These are phyloP conservation scores for Hyperoodon ampullatus DNA, from an alignment of 2,113 vertebrate genomes.

Conservation along the genomic window DNA sequence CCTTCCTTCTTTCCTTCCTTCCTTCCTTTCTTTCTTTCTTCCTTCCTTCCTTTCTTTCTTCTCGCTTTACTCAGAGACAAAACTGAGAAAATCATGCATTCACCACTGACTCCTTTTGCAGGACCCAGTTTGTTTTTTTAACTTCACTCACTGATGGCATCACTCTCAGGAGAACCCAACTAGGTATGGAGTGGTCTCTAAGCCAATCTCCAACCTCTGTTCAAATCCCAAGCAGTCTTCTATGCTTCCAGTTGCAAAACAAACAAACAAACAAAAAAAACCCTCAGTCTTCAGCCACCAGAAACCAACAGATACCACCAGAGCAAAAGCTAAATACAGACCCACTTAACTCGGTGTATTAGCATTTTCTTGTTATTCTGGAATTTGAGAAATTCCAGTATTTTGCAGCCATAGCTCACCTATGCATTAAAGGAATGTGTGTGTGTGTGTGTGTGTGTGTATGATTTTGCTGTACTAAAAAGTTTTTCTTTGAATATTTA, in stretches of 20 bases:
- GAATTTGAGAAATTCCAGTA: neutral
- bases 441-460: neutral
- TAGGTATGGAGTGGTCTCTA: neutral
- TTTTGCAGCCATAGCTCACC: neutral
- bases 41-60: neutral
- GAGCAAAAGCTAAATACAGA: neutral
- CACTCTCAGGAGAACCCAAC: neutral
- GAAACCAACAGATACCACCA: neutral
- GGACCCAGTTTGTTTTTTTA: neutral
- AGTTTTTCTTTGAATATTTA: neutral
- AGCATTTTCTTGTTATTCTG: neutral
- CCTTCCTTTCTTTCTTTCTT: fast-evolving
- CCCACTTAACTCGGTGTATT: neutral
- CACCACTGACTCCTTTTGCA: neutral
- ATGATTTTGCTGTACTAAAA: neutral
- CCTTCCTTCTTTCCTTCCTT: neutral
- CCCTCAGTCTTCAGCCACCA: neutral
- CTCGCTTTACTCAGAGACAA: neutral
- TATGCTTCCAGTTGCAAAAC: neutral
- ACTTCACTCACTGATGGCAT: neutral
- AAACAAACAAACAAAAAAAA: too few species aligned
- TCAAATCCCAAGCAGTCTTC: neutral
- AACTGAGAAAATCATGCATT: neutral
- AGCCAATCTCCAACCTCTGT: neutral
- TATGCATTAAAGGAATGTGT: neutral